phyloP scores from a whole-genome alignment of 2,113 vertebrate genomes.

The Cichladusa arquata region DNA sequence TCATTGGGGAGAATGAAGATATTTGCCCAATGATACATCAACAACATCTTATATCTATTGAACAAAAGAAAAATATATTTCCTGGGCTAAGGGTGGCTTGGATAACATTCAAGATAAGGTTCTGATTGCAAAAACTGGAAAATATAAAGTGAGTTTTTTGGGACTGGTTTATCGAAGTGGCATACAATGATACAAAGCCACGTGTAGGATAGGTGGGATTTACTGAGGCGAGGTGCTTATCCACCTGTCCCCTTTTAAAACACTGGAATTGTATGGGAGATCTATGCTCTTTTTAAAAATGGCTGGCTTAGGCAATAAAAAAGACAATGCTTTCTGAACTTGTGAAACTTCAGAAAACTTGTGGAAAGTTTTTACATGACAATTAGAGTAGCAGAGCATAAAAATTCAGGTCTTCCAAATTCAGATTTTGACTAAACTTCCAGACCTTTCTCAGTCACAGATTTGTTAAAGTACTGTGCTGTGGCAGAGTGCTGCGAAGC shows the following conservation, averaged over 20 bases:
- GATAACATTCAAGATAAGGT: not conserved
- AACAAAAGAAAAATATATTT: not conserved
- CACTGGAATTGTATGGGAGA: not conserved
- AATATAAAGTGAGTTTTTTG: not conserved
- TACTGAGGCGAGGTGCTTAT: not conserved
- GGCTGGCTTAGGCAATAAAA: not conserved
- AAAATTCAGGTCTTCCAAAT: not conserved
- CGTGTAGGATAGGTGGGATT: not conserved
- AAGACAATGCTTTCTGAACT: not conserved
- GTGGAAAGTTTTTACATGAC: not conserved
- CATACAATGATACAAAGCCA: not conserved
- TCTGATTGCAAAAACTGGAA: not conserved
- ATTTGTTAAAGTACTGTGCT: not conserved
- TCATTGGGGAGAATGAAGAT: not conserved
- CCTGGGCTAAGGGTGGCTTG: not conserved
- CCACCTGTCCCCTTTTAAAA: not conserved
- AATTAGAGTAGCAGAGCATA: not conserved
- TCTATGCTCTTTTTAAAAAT: not conserved
- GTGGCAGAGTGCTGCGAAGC: not conserved
- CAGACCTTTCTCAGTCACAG: not conserved
- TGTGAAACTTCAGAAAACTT: too few relatives aligned
- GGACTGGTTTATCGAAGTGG: not conserved
- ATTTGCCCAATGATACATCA: not conserved
- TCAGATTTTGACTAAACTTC: not conserved
- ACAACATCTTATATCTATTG: not conserved